These are phyloP conservation scores for Microcebus griseorufus DNA, from an alignment of 2,113 vertebrate species.

Conservation along the genomic window DNA sequence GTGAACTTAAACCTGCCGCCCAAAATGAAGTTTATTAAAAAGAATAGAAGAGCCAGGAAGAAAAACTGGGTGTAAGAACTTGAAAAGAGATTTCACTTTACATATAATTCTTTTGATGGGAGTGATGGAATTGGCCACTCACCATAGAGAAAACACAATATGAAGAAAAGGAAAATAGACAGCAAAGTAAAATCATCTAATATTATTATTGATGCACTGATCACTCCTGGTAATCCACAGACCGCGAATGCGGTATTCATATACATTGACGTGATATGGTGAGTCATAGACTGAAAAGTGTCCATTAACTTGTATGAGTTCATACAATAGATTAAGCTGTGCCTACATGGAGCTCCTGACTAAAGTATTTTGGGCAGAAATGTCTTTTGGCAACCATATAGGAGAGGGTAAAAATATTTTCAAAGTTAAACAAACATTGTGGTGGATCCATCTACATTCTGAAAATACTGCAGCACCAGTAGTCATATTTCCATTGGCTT, in stretches of 20 bases:
- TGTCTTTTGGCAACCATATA: conserved; percentile 30
- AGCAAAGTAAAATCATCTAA: neutral
- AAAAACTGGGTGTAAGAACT: neutral
- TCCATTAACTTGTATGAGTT: conserved; percentile 28
- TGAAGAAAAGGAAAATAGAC: conserved; percentile 11
- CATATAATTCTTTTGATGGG: neutral
- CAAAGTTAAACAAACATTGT: conserved; percentile 35
- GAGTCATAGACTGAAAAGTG: conserved; percentile 16
- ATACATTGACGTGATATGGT: neutral
- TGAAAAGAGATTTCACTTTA: neutral
- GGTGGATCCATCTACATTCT: neutral
- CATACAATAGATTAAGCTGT: neutral
- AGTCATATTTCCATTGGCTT: neutral
- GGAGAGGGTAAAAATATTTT: conserved; percentile 40
- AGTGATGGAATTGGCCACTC: neutral
- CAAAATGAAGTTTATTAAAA: neutral
- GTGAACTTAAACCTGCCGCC: neutral
- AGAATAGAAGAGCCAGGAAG: neutral
- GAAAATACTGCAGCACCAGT: neutral
- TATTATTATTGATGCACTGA: neutral
- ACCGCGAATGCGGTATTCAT: neutral
- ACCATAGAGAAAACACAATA: neutral
- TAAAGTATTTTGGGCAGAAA: conserved; percentile 35
- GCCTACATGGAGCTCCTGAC: conserved; percentile 28
- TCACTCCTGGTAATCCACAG: neutral